Evolutionary conservation across 2,888 invertebrate genomes (phyloP), one percentile per base, ranked within the genome.

Genomic region (Dolichomitus sp.): DNA sequence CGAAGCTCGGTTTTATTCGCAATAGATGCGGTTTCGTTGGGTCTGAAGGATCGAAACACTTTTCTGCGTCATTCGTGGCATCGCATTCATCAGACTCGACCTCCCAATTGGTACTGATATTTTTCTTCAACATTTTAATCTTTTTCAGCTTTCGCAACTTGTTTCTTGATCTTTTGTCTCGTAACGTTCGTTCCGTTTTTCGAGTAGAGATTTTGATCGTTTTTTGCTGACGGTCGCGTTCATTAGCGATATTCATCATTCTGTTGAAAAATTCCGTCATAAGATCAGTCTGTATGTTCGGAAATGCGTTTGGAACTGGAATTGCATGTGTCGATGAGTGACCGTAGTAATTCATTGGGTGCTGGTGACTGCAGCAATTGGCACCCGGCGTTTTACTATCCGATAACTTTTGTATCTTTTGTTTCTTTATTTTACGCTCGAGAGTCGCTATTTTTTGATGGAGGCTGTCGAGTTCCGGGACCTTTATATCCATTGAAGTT

Each of bases 341-440:
- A 27, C 42, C 19, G 54, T 72, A 86, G 45, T 72, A 76, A 72
- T 65, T 80, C 2, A 54, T 9, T 14, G 68, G 63, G 23, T 40
- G 17, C 12, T 57, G 30, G 52, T 82, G 83, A 72, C 75, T 79
- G 59, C 83, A 83, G 19, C 81, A 84, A 70, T 50, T 63, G 2
- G 23, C 45, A 27, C 54, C 54, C 7, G 23, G 9, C 9, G n/a
- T 27, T 33, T 59, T 59, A 2, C 37, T 23, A 40, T 73, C 79
- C 14, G 45, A 63, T 14, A 19, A 42, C n/a, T 37, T 52, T 50
- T 37, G 33, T 57, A 70, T 85, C 14, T 66, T 74, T 33, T 84
- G 78, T 40, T 83, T 87, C 12, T 88, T 86, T 3, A 89, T n/a
- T 73, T 87, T 84, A 1, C 63, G 75, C 70, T 89, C 88, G 66